A percentile compares a stretch with the other conserved stretches of the same genome.
Conservation (phyloP, 1,140 invertebrate genomes). For the Lepeophtheirus salmonis region DNA sequence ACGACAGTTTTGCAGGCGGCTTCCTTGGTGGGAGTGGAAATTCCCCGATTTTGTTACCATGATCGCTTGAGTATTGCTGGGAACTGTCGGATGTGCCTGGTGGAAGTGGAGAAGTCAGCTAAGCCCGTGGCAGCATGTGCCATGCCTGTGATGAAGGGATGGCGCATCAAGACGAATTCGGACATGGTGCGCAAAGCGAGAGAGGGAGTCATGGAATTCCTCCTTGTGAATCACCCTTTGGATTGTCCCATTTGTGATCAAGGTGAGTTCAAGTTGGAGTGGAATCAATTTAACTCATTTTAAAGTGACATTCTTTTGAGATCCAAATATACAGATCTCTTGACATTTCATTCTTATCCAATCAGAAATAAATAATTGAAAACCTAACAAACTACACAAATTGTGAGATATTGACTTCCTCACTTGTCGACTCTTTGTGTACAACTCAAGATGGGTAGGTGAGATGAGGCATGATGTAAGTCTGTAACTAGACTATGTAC, state of each 20-base stretch:
- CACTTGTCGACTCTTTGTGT: too few relatives aligned
- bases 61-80: constrained; percentile 92
- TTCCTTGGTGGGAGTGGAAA: constrained; percentile 84
- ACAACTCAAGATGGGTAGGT: too few relatives aligned
- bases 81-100: constrained; percentile 97
- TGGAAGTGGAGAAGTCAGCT: constrained; percentile 88
- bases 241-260: constrained; percentile 99
- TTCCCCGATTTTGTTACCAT: constrained; percentile 97
- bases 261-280: too few relatives aligned
- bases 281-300: too few relatives aligned
- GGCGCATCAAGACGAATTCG: constrained; percentile 91
- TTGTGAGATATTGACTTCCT: too few relatives aligned
- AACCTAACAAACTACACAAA: too few relatives aligned
- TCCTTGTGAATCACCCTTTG: constrained; percentile 91
- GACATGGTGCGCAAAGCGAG: constrained; percentile 81
- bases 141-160: constrained; percentile 99
- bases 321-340: too few relatives aligned
- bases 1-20: constrained; percentile 97
- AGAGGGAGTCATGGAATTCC: constrained; percentile 97
- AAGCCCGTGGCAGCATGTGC: constrained; percentile 98
- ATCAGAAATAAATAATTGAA: too few relatives aligned
- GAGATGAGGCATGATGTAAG: too few relatives aligned
- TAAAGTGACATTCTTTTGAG: too few relatives aligned
- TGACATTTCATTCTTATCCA: too few relatives aligned
- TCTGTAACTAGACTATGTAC: too few relatives aligned